A percentile compares a stretch with the other conserved stretches of the same genome.
Evolutionary conservation across 2,113 vertebrate genomes (phyloP).

Genomic region (Myiagra hebetior): DNA sequence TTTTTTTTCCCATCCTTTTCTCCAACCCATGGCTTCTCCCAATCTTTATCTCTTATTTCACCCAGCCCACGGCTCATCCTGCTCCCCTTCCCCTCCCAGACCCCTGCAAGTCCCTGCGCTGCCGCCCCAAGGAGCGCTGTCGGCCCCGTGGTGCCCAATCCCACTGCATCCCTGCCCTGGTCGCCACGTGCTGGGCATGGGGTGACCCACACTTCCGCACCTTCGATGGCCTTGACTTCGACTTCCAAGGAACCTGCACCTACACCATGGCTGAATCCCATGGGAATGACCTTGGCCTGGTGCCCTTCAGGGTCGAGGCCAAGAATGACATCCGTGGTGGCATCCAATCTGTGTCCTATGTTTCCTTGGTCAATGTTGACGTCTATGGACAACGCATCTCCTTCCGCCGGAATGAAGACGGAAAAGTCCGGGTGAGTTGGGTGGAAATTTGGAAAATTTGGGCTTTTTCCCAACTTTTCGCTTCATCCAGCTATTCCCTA

Average conservation of each 20-base stretch:
- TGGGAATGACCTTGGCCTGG: constrained; percentile 51
- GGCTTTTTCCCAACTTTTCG: not conserved
- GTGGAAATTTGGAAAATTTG: not conserved
- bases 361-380: constrained; percentile 64
- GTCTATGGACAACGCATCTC: constrained; percentile 68
- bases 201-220: constrained; percentile 76
- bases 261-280: constrained; percentile 73
- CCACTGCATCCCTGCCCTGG: constrained; percentile 60
- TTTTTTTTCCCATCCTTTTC: not conserved
- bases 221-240: constrained; percentile 66
- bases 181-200: constrained; percentile 68
- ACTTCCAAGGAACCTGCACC: constrained; percentile 78
- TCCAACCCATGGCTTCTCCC: not conserved
- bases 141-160: not conserved
- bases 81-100: constrained; percentile 57
- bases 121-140: constrained; percentile 79
- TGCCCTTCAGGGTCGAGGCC: constrained; percentile 77
- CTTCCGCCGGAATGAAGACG: constrained; percentile 68
- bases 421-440: constrained; percentile 76
- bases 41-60: not conserved
- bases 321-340: constrained; percentile 79
- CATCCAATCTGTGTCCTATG: constrained; percentile 68
- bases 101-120: constrained; percentile 72
- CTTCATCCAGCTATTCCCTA: not conserved
- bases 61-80: not conserved